phyloP scores from a whole-genome alignment of 2,797 vertebrate genomes.

The Natrix natrix region DNA sequence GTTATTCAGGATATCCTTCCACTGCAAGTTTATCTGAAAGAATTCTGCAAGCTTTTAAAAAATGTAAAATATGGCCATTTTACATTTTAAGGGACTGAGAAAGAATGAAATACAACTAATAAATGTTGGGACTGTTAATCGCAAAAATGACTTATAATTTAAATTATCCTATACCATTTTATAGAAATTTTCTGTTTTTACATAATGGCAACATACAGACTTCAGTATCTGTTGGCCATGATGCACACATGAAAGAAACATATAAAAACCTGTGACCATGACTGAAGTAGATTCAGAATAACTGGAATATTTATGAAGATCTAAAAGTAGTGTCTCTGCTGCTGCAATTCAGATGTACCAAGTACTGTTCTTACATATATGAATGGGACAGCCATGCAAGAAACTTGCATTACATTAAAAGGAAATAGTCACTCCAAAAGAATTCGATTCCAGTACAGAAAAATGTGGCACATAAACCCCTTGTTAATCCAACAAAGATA shows the following conservation, averaged over 20 bases:
- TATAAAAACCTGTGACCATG: background rate
- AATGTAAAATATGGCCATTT: background rate
- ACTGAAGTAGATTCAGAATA: background rate
- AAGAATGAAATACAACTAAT: background rate
- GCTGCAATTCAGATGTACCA: background rate
- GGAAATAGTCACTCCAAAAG: background rate
- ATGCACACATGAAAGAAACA: background rate
- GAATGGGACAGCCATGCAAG: background rate
- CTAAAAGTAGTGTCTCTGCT: background rate
- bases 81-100: background rate
- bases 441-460: background rate
- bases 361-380: background rate
- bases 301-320: background rate
- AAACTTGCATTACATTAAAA: background rate
- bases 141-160: background rate
- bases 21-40: background rate
- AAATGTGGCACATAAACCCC: background rate
- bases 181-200: background rate
- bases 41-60: background rate
- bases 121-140: background rate
- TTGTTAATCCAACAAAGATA: background rate
- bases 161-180: background rate
- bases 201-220: background rate
- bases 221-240: background rate
- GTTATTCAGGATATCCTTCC: background rate